Conservation (phyloP, 2,888 invertebrate genomes). For the Elegia similella region DNA sequence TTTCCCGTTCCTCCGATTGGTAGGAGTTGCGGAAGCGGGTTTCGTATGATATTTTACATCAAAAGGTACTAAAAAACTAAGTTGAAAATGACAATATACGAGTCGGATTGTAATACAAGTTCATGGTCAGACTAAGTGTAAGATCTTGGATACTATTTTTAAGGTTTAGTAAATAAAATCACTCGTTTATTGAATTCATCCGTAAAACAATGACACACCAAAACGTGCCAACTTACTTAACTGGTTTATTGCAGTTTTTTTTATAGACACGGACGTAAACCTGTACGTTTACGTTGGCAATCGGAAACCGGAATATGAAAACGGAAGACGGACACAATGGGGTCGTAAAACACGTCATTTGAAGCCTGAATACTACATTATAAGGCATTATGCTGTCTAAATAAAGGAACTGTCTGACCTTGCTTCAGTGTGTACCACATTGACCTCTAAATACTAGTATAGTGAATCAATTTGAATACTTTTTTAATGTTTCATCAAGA, state of each 20-base stretch:
- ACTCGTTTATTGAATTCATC: too few species aligned
- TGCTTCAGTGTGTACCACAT: conserved; percentile 4
- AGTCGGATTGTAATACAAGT: too few species aligned
- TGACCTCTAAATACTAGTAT: conserved; percentile 9
- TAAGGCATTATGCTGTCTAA: conserved; percentile 13
- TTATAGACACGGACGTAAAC: neutral
- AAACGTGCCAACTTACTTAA: neutral
- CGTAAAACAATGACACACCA: too few species aligned
- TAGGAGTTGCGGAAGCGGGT: too few species aligned
- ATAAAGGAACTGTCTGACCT: conserved; percentile 16
- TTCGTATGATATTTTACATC: too few species aligned
- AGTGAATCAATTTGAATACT: conserved; percentile 8
- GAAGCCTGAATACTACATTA: conserved; percentile 13
- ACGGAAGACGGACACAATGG: conserved; percentile 18
- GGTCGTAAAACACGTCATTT: conserved; percentile 17
- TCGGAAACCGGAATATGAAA: conserved; percentile 17
- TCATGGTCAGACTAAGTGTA: too few species aligned
- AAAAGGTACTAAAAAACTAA: too few species aligned
- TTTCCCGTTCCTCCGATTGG: too few species aligned
- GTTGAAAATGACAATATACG: too few species aligned
- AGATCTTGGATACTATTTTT: too few species aligned
- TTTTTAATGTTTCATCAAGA: neutral
- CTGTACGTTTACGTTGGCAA: conserved; percentile 3
- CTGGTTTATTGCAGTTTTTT: neutral
- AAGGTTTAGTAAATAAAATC: too few species aligned